These are phyloP conservation scores for Eristalis arbustorum DNA, from an alignment of 2,888 invertebrate species.

Conservation along the genomic window DNA sequence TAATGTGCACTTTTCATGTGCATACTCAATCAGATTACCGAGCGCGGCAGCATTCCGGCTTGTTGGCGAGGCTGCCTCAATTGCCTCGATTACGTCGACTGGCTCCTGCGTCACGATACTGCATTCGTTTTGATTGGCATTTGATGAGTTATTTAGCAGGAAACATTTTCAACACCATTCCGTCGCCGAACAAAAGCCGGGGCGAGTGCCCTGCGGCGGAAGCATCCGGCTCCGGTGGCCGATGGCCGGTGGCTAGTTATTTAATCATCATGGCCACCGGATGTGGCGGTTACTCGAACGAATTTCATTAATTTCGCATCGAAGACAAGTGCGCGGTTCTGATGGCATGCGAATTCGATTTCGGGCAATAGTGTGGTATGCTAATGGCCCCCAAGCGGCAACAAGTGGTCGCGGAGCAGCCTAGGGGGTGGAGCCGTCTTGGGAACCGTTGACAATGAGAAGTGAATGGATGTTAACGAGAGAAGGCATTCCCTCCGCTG, in stretches of 20 bases:
- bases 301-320: slow-evolving; percentile 3
- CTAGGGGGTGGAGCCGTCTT: neutral
- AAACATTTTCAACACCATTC: neutral
- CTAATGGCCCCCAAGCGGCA: slow-evolving; percentile 19
- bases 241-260: slow-evolving; percentile 1
- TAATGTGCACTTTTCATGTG: slow-evolving; percentile 49
- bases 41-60: neutral
- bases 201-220: neutral
- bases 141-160: slow-evolving; percentile 23
- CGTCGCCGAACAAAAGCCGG: neutral
- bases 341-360: slow-evolving; percentile 8
- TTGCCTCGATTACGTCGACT: neutral
- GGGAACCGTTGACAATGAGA: neutral
- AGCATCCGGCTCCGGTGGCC: neutral
- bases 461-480: slow-evolving; percentile 57
- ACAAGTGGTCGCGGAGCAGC: slow-evolving; percentile 16
- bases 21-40: slow-evolving; percentile 41
- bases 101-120: slow-evolving; percentile 8
- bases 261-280: slow-evolving; percentile 16
- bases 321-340: neutral
- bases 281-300: neutral
- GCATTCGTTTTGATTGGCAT: slow-evolving; percentile 35
- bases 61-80: slow-evolving; percentile 27
- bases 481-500: slow-evolving; percentile 16
- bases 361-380: slow-evolving; percentile 1